Base-by-base conservation (phyloP, 2,888 invertebrate species). In the Neoascia interrupta region DNA sequence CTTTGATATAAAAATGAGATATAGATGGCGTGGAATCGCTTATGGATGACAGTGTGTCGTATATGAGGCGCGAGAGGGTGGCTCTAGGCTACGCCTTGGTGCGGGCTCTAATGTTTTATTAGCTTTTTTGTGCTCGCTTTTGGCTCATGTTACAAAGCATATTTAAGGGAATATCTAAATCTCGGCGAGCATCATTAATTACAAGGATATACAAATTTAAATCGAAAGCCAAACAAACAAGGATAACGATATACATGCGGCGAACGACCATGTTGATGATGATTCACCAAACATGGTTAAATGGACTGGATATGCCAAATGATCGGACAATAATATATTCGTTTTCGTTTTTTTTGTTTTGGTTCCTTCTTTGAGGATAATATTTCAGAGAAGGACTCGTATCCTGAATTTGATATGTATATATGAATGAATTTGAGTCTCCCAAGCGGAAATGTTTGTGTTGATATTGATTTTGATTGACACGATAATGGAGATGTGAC, bases 141-240 rank as follows among this genome's bases (percentile, higher is more conserved):
- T 1, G 21, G 1, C 34, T 6, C 11, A 31, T 3, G 11, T 18
- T 2, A 3, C 13, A 31, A 16, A 26, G 26, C 41, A 36, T 23
- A 41, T 49, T 23, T 39, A 31, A n/a, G 39, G 16, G 5, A 13
- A 39, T 19, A 28, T 58, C 51, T 11, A 45, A 69, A 49, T 54
- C 47, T 43, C 28, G 26, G 39, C 43, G 43, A 39, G 64, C 53
- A 53, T 41, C 70, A 76, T 76, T 76, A 76, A 76, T 70, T 76
- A 76, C 45, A 5, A 34, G 53, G 26, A 70, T 64, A 43, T 58
- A 64, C 45, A 63, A 26, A 51, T 61, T 31, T 75, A 56, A 51
- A 58, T 23, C 51, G 63, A n/a, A 45, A 64, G 15, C 51, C 36
- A 64, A 36, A 47, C 56, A 63, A 75, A 56, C 58, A 58, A 66